Evolutionary conservation across 2,113 vertebrate genomes (phyloP), one percentile per base, ranked within the genome.

Genomic region (Silurus asotus): DNA sequence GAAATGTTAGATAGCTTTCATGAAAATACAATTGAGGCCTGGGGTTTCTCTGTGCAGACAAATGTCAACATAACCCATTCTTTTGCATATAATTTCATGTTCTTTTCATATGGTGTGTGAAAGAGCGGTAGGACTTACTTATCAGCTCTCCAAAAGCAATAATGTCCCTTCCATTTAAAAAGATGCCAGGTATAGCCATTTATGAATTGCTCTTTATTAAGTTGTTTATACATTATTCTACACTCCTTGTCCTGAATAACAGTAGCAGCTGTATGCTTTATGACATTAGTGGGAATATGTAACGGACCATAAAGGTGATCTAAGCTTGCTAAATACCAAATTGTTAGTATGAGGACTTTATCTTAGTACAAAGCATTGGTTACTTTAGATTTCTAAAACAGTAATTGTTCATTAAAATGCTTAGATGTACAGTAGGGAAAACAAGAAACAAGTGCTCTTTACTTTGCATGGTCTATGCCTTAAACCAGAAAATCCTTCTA

Each of bases 401-500:
- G 91, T 89, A 88, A 90, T 90, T 53, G 48, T 23, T 88, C 89
- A 86, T 84, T 83, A 80, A 94, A 92, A 92, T 94, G 90, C 92
- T 89, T 91, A 92, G 92, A 92, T 93, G 89, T 92, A 90, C 88
- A 90, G 69, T 74, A 37, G 28, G 88, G 84, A n/a, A n/a, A n/a
- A n/a, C 78, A 89, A 82, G 85, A 69, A 89, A 89, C 89, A 91
- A 92, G 91, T 88, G 89, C 89, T 91, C 78, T 91, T 86, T 91
- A 93, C 90, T 89, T 89, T 85, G 89, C 83, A 56, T 84, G 83
- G 56, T 89, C 86, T 92, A 88, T 91, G 91, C 90, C 86, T 92
- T 93, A 92, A 93, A 90, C 93, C 92, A 84, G 89, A 92, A 92
- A 92, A 95, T 94, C 93, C 90, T 89, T 95, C 90, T 92, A 92